phyloP scores from a whole-genome alignment of 30 jellyfish, hydroid and myxozoan species.

The Sanderia malayensis region DNA sequence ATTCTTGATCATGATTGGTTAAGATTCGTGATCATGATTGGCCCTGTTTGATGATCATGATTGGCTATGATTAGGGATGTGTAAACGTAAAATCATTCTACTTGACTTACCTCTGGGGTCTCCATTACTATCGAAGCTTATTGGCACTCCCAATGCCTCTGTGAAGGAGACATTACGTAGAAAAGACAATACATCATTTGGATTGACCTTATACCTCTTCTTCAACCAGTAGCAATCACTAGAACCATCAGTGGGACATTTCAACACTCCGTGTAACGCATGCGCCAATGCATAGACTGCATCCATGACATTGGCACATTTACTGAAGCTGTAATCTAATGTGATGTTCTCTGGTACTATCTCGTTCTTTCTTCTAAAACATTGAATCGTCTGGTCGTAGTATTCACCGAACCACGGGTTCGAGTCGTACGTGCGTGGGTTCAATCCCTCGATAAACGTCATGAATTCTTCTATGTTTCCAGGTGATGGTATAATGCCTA shows the following conservation, averaged over 20 bases:
- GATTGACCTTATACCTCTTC: neutral
- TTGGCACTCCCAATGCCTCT: slow-evolving; percentile 58
- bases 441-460: slow-evolving; percentile 13
- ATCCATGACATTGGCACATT: slow-evolving; percentile 58
- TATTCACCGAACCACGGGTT: slow-evolving; percentile 58
- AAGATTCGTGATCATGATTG: too few species aligned
- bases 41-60: neutral
- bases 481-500: slow-evolving; percentile 51
- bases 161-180: slow-evolving; percentile 39
- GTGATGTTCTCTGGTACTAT: neutral
- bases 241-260: slow-evolving; percentile 26
- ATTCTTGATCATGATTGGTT: too few species aligned
- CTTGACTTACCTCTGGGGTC: slow-evolving; percentile 51
- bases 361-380: slow-evolving; percentile 15
- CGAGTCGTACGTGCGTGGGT: slow-evolving; percentile 13
- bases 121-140: slow-evolving; percentile 67
- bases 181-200: slow-evolving; percentile 9
- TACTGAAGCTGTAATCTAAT: slow-evolving; percentile 39
- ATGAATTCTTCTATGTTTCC: slow-evolving; percentile 37
- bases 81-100: neutral
- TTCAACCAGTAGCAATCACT: slow-evolving; percentile 23
- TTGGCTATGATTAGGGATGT: neutral
- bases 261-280: slow-evolving; percentile 53
- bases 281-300: slow-evolving; percentile 63
- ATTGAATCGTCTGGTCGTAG: slow-evolving; percentile 13